These are phyloP conservation scores for Megalopta genalis DNA, from an alignment of 1,140 invertebrate genomes.

Conservation along the genomic window DNA sequence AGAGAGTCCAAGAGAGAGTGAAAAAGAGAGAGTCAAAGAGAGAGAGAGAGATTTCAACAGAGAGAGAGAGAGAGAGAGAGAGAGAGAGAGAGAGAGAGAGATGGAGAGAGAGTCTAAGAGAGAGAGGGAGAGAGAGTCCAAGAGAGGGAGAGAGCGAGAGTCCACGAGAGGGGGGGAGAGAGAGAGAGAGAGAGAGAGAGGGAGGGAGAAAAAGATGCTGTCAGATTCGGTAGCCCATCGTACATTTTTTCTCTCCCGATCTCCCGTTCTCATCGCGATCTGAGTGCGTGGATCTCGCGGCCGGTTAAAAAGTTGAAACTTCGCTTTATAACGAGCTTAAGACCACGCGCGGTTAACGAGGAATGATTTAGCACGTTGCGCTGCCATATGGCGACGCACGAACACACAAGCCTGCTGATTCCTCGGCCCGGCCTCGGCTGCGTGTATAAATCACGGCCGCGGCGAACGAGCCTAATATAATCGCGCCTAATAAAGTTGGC, in stretches of 20 bases:
- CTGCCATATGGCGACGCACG: conserved; percentile 58
- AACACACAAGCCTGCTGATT: background rate
- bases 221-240: background rate
- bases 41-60: too few relatives aligned
- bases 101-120: too few relatives aligned
- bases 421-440: background rate
- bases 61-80: too few relatives aligned
- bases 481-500: conserved; percentile 66
- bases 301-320: conserved; percentile 58
- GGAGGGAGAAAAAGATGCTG: too few relatives aligned
- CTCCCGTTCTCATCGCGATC: background rate
- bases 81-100: too few relatives aligned
- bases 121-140: too few relatives aligned
- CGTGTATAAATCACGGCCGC: conserved; percentile 57
- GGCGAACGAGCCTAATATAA: conserved; percentile 56
- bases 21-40: too few relatives aligned
- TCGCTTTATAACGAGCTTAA: conserved; percentile 62
- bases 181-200: too few relatives aligned
- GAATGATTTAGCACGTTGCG: conserved; percentile 59
- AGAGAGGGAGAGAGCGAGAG: too few relatives aligned
- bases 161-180: too few relatives aligned
- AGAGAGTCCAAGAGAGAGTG: too few relatives aligned
- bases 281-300: conserved; percentile 39
- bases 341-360: conserved; percentile 56
- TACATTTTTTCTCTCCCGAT: background rate